Evolutionary conservation across 2,113 vertebrate species (phyloP), one percentile per base, ranked within the genome.

Genomic region (Petrocephalus zakoni): DNA sequence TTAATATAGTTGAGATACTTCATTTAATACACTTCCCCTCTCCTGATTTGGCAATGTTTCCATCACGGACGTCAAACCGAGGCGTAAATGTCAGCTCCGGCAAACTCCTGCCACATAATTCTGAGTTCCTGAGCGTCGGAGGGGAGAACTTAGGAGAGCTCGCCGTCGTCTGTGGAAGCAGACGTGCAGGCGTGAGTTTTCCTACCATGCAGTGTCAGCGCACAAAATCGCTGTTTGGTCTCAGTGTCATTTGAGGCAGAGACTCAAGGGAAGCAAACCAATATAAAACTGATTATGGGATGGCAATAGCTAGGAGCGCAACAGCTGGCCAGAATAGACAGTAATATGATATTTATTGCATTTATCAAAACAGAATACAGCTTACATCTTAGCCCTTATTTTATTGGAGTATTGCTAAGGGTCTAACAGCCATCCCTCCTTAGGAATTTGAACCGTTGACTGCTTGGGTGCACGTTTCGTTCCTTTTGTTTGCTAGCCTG

Each of bases 281-380:
- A 49, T 83, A 49, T 49, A 22, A 83, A 49, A 83, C 81, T 46
- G 81, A 83, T 83, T 83, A 47, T 22, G 46, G 81, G n/a, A 22
- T 22, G 7, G 81, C 46, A 49, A n/a, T 83, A n/a, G 8, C 81
- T 83, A 42, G 81, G 19, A 49, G 81, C 8, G 10, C 2, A 47
- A 21, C 42, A 46, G 42, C 81, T 68, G 19, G 61, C 61, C 37
- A 78, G 19, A 78, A 78, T 78, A 78, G 72, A 78, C 72, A 78
- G 72, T 78, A 78, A 83, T 83, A 47, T 49, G 46, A 47, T 83
- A 49, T 83, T 49, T 83, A 83, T 49, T 83, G 81, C 46, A 46
- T 83, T 47, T 83, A 83, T 83, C 42, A 49, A 83, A 46, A 83
- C 21, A 47, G 19, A 83, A 42, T n/a, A 83, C 21, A 49, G 46